Conservation (phyloP, 1,140 invertebrate species). For the Listronotus bonariensis region DNA sequence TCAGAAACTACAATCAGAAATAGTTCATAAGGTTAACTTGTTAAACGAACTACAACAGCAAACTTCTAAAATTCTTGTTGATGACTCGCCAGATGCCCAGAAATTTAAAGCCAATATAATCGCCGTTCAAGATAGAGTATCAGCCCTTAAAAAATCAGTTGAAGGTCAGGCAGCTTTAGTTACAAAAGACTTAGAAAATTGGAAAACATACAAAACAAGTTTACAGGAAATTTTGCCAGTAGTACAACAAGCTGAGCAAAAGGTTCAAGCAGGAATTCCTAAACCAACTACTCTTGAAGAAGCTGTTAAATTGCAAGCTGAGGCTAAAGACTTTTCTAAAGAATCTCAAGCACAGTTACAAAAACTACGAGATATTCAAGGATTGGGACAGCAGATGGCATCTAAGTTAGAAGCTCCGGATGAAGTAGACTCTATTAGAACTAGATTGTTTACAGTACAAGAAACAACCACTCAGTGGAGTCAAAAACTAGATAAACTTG, state of each 20-base stretch:
- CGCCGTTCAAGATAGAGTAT: conserved; percentile 69
- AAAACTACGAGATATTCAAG: conserved; percentile 72
- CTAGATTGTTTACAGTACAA: conserved; percentile 76
- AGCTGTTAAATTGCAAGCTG: conserved; percentile 74
- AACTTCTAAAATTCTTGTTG: conserved; percentile 70
- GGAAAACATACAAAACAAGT: conserved; percentile 82
- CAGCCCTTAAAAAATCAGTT: conserved; percentile 70
- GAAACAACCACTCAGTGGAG: conserved; percentile 73
- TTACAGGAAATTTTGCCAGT: conserved; percentile 83
- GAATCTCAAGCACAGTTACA: conserved; percentile 78
- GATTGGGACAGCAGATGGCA: conserved; percentile 73
- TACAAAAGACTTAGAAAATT: conserved; percentile 77
- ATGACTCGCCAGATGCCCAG: conserved; percentile 68
- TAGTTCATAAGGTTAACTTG: conserved; percentile 73
- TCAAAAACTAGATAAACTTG: conserved; percentile 77
- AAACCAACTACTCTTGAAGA: conserved; percentile 79
- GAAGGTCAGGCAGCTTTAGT: conserved; percentile 74
- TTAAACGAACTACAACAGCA: conserved; percentile 77
- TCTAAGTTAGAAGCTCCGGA: conserved; percentile 74
- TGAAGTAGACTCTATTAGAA: conserved; percentile 81
- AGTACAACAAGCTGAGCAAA: conserved; percentile 83
- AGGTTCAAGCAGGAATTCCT: conserved; percentile 70
- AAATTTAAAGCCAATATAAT: conserved; percentile 70
- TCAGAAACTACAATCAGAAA: conserved; percentile 69
- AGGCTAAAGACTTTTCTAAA: conserved; percentile 69